phyloP scores from a whole-genome alignment of 2,888 invertebrate genomes.

The Crossocerus cetratus region DNA sequence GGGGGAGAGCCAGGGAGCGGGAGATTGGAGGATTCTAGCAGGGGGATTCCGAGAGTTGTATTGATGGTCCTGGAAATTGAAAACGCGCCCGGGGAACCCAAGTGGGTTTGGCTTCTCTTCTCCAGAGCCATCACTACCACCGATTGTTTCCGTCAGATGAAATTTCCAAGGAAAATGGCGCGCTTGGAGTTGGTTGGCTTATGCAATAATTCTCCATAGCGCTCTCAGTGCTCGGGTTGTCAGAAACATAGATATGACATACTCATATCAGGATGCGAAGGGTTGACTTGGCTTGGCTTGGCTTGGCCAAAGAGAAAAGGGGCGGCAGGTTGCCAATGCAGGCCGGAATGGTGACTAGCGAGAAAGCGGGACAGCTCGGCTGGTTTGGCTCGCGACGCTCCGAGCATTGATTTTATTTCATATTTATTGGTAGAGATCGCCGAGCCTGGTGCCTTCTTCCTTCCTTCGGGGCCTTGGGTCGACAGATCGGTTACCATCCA shows the following conservation, averaged over 20 bases:
- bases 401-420: slow-evolving; percentile 60
- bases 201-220: too few relatives aligned
- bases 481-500: slow-evolving; percentile 26
- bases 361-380: slow-evolving; percentile 20
- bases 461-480: slow-evolving; percentile 21
- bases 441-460: slow-evolving; percentile 23
- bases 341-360: slow-evolving; percentile 59
- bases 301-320: slow-evolving; percentile 33
- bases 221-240: too few relatives aligned
- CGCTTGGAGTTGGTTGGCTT: too few relatives aligned
- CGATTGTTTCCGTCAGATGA: slow-evolving; percentile 64
- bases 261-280: slow-evolving; percentile 14
- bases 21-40: slow-evolving; percentile 58
- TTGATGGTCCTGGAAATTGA: slow-evolving; percentile 76
- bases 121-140: slow-evolving; percentile 30
- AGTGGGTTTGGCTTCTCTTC: slow-evolving; percentile 62
- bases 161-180: slow-evolving; percentile 66
- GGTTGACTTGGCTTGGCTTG: slow-evolving; percentile 15
- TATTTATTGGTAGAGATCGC: slow-evolving; percentile 51
- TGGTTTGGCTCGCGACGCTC: slow-evolving; percentile 24
- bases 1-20: slow-evolving; percentile 47
- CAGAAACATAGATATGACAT: too few relatives aligned
- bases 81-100: slow-evolving; percentile 68
- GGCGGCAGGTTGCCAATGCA: slow-evolving; percentile 34
- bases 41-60: slow-evolving; percentile 64